Evolutionary conservation across 2,888 invertebrate genomes (phyloP), one percentile per base, ranked within the genome.

Genomic region (Ochlodes sylvanus): DNA sequence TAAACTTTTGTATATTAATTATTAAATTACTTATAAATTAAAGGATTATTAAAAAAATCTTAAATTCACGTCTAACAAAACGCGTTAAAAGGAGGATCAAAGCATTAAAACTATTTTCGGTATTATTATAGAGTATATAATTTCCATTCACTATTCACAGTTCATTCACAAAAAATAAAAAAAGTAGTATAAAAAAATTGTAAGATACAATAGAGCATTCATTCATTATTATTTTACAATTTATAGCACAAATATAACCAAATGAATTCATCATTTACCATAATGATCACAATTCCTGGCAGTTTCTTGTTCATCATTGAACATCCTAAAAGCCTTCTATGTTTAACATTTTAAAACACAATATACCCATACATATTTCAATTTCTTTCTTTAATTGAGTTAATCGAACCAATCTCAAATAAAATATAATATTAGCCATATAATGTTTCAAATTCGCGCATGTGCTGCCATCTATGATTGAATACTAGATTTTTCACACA

Each of bases 131-230:
- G 44, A 47, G 44, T 47, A 47, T 47, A 17, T 47, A 7, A 38
- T 60, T 44, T 44, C n/a, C 52, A 52, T 50, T 32, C 50, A 47
- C 15, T 47, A 47, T 47, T 47, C 17, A 17, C 15, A 47, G 17
- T 52, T 1, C 14, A 52, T 27, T 21, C 12, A 27, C 15, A 60
- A 19, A 50, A 12, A 61, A 47, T 47, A 47, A 7, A 63, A 32
- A 47, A 15, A n/a, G 12, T 21, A 54, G 38, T 63, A 55, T 15
- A 55, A 55, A 63, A 63, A 63, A 55, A 42, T 21, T 14, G 17
- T n/a, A 62, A 63, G 5, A 54, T 41, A 63, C 17, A 50, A 50
- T 38, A 63, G 52, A 63, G 63, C 54, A 52, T 17, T 47, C n/a
- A n/a, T n/a, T n/a, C n/a, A n/a, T 15, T 1, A 47, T 7, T 15